Evolutionary conservation across 2,113 vertebrate genomes (phyloP).

Genomic region (Percopsis transmontana): DNA sequence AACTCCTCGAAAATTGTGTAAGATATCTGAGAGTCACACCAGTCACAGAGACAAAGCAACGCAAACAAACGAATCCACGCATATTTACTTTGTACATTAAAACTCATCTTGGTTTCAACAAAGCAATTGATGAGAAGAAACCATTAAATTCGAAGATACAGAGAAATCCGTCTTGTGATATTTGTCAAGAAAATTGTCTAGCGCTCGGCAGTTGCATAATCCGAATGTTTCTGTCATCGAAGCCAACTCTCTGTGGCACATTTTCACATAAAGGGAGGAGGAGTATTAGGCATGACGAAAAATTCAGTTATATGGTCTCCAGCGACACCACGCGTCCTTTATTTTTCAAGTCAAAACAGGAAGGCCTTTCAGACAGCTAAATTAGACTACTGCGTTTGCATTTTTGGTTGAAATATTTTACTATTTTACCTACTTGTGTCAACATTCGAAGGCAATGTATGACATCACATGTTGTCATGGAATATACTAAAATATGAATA

Average conservation of each 20-base stretch:
- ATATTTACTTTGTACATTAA: background rate
- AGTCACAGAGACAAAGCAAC: constrained; percentile 44
- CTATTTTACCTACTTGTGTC: too few species aligned
- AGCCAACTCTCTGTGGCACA: background rate
- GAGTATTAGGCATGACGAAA: constrained; percentile 33
- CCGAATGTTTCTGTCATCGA: background rate
- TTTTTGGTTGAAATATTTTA: too few species aligned
- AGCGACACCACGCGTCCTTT: constrained; percentile 49
- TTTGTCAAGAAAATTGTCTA: constrained; percentile 9
- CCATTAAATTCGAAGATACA: constrained; percentile 2
- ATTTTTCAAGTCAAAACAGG: too few species aligned
- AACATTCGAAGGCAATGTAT: too few species aligned
- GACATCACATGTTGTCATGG: too few species aligned
- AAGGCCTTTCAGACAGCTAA: background rate
- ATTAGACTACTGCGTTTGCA: too few species aligned
- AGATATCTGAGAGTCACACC: constrained; percentile 51
- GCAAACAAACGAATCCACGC: constrained; percentile 40
- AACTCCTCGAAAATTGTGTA: constrained; percentile 69
- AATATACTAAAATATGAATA: too few species aligned
- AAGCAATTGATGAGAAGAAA: background rate
- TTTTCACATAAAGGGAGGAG: constrained; percentile 28
- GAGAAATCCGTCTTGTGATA: background rate
- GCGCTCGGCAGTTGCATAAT: background rate
- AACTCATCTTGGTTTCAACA: constrained; percentile 37
- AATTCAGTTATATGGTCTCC: constrained; percentile 29